These are phyloP conservation scores for Rousettus madagascariensis DNA, from an alignment of 2,797 vertebrate genomes.

Conservation along the genomic window DNA sequence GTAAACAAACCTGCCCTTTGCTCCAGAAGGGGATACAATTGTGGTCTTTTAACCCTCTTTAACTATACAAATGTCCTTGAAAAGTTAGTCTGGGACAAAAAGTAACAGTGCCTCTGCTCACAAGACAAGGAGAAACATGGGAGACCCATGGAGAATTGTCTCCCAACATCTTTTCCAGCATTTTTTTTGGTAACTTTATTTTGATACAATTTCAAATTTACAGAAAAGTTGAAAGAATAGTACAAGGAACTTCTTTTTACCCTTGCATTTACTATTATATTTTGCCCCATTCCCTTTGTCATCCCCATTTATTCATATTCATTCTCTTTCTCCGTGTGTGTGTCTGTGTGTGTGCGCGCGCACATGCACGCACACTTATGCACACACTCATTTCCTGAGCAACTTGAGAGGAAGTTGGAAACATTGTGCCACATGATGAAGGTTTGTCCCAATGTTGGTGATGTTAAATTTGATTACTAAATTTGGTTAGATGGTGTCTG, in stretches of 20 bases:
- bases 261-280: not conserved
- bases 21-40: not conserved
- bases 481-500: not conserved
- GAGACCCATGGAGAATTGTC: not conserved
- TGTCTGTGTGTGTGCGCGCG: no score
- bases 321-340: no score
- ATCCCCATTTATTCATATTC: no score
- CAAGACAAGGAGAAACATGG: not conserved
- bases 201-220: not conserved
- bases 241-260: not conserved
- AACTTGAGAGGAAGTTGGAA: not conserved
- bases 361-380: fast-evolving
- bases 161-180: not conserved
- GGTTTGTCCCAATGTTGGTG: not conserved
- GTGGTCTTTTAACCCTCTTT: not conserved
- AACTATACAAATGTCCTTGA: not conserved
- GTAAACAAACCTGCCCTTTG: not conserved
- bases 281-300: not conserved
- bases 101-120: not conserved
- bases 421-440: not conserved
- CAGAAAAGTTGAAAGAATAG: not conserved
- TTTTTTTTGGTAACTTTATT: not conserved
- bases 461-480: not conserved
- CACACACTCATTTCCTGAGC: not conserved
- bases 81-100: not conserved